Evolutionary conservation across 2,888 invertebrate genomes (phyloP), one percentile per base, ranked within the genome.

Genomic region (Tenthredo distinguenda): DNA sequence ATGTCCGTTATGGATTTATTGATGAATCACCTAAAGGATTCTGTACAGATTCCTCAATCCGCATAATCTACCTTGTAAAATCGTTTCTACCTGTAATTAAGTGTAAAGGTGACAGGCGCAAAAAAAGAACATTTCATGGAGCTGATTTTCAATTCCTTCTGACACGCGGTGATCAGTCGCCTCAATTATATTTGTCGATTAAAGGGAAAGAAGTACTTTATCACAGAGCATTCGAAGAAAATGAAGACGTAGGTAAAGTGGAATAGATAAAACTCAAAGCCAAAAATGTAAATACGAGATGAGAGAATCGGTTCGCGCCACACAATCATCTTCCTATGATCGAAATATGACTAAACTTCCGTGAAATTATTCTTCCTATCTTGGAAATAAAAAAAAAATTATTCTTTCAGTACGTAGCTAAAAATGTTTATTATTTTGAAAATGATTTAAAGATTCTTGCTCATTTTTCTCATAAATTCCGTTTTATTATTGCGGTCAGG

Each of bases 21-120:
- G 68, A 68, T 68, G 68, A 68, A 68, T 68, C 68, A 68, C 6
- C 68, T 18, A 12, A 68, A 68, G 34, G 34, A 68, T 18, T 34
- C 34, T 34, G 34, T 18, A 18, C 18, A 68, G 34, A 68, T 68
- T 68, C 34, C 68, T 68, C 18, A 34, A 68, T 68, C 34, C 18
- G 68, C 34, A 18, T 68, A 68, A 68, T 68, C 18, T 34, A 34
- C 68, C 31, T 68, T 68, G 34, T 34, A 34, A 34, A 68, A 68
- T 68, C 31, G 34, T 68, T 68, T 34, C 68, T 34, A 68, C 34
- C 68, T 34, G 68, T 68, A 68, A 68, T 68, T 18, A 34, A 12
- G 62, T 6, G 68, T 34, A 68, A 68, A 68, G 18, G 26, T 68
- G 31, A 68, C 34, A 34, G 34, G 18, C 68, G 34, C 21, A 34